Conservation (phyloP, 2,797 vertebrate genomes). For the Bradypus variegatus region DNA sequence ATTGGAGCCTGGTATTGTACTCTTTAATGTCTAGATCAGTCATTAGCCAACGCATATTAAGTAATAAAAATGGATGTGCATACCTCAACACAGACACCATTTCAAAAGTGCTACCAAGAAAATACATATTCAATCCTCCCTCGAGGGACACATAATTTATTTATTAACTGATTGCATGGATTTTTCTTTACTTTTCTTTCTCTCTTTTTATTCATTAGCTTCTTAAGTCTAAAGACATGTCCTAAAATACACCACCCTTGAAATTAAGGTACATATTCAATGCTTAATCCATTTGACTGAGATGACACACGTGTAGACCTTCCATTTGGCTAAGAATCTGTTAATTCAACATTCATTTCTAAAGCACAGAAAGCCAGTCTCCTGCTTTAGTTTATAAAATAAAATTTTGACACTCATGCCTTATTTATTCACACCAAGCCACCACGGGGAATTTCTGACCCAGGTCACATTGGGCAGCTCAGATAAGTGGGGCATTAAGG, state of each 20-base stretch:
- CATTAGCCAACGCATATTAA: too few species aligned
- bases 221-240: background rate
- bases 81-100: fast-evolving
- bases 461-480: constrained; percentile 5
- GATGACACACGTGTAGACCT: too few species aligned
- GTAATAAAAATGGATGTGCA: background rate
- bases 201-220: background rate
- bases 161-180: background rate
- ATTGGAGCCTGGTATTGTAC: fast-evolving
- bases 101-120: background rate
- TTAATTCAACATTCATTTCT: background rate
- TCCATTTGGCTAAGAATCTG: fast-evolving
- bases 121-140: background rate
- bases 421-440: background rate
- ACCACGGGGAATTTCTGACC: constrained; percentile 50
- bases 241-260: background rate
- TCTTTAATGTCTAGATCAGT: fast-evolving
- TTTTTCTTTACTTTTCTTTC: background rate
- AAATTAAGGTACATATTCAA: fast-evolving
- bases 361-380: background rate
- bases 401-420: too few species aligned
- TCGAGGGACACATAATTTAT: background rate
- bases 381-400: background rate
- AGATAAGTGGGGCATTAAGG: constrained; percentile 20
- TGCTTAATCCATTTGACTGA: too few species aligned